Base-by-base conservation (phyloP, 2,888 invertebrate species). In the Polyommatus icarus region DNA sequence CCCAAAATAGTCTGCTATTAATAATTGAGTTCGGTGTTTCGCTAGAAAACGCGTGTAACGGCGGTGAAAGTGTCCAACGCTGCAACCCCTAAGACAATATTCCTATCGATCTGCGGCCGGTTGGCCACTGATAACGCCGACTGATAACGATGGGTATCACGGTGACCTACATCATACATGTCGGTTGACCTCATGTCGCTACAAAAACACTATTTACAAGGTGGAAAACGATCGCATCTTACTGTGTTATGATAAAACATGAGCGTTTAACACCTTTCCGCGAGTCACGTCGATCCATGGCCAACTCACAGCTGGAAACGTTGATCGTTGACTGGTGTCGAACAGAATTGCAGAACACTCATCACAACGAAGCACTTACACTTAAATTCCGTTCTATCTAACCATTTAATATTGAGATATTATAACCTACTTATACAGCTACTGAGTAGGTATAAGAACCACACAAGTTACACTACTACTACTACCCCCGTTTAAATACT, bases 21-120 rank as follows among this genome's bases (percentile, higher is more conserved):
- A 94, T 94, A 94, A 94, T 94, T 93, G 94, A 92, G 94, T 94
- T 93, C 92, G 93, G 92, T 93, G 94, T 94, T 93, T 94, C 94
- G 92, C 93, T 93, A 93, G 93, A 94, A 94, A 93, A 93, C 92
- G 93, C 92, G 93, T 93, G 93, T 93, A 91, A 91, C 92, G 87
- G 88, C 90, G 92, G 88, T 95, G 95, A 98, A 95, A 98, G 98
- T 93, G 91, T 91, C 91, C 90, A 91, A 91, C 90, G 92, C 89
- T 88, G 87, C 88, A 87, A 89, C 89, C 90, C 89, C 89, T 85
- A 87, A 87, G 85, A 89, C 91, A 90, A 90, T 90, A 88, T 89
- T 90, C 88, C 86, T 92, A 93, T 93, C 91, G 93, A 93, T 93
- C 91, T 89, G 85, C 88, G 84, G 83, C 80, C 82, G 82, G 83